Evolutionary conservation across 1,140 invertebrate genomes (phyloP).

Genomic region (Arion vulgaris): DNA sequence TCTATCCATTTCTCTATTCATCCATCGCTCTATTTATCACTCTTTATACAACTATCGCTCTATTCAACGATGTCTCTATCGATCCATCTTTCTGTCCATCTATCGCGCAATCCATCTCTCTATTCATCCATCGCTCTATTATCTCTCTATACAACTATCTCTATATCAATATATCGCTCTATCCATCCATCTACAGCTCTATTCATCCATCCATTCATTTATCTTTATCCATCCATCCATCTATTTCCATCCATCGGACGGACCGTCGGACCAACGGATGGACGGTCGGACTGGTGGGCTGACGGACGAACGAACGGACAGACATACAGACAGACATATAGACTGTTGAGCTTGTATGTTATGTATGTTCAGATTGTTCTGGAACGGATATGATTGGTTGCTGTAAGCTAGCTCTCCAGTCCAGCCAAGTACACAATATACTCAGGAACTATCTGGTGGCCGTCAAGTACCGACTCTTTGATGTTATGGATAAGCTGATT

Average conservation of each 20-base stretch:
- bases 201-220: neutral
- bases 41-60: too few relatives aligned
- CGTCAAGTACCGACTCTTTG: constrained; percentile 9
- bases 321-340: too few relatives aligned
- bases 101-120: neutral
- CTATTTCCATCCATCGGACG: too few relatives aligned
- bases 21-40: too few relatives aligned
- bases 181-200: neutral
- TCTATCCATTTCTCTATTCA: too few relatives aligned
- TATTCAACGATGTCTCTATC: too few relatives aligned
- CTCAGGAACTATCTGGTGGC: constrained; percentile 15
- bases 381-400: neutral
- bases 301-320: too few relatives aligned
- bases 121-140: neutral
- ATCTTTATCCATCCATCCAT: neutral
- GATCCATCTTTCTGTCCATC: neutral
- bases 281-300: too few relatives aligned
- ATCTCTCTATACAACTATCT: too few relatives aligned
- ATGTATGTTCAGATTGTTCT: neutral
- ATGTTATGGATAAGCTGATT: constrained; percentile 9
- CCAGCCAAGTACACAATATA: neutral
- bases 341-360: too few relatives aligned
- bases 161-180: neutral
- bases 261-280: too few relatives aligned
- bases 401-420: constrained; percentile 19